Percentiles rank a stretch among this genome's conserved stretches.
These are phyloP conservation scores for Megaustenia siamemsis DNA, from an alignment of 2,888 invertebrate species.

Conservation along the genomic window DNA sequence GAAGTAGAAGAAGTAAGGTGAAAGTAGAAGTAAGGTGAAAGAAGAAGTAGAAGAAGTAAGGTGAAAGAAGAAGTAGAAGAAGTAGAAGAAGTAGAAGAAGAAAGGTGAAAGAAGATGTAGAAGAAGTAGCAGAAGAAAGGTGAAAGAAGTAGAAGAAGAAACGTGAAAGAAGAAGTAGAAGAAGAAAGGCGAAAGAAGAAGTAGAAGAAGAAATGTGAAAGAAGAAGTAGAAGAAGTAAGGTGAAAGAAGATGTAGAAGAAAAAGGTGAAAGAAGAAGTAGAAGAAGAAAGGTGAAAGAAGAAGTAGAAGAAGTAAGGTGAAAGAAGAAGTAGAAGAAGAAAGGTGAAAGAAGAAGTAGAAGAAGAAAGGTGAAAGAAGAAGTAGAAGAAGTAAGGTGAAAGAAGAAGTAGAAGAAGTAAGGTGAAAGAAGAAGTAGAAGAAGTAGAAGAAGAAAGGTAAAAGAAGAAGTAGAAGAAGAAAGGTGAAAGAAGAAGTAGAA, in stretches of 20 bases:
- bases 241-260: not conserved
- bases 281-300: not conserved
- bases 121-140: not conserved
- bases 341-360: not conserved
- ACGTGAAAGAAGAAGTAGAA: not conserved
- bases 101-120: not conserved
- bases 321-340: not conserved
- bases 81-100: not conserved
- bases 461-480: not conserved
- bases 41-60: not conserved
- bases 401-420: not conserved
- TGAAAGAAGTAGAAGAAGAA: not conserved
- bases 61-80: not conserved
- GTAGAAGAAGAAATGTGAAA: not conserved
- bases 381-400: not conserved
- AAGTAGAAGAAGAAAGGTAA: not conserved
- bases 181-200: not conserved
- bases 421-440: not conserved
- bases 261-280: not conserved
- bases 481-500: not conserved
- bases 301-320: not conserved
- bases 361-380: not conserved
- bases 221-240: not conserved
- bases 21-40: not conserved
- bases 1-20: not conserved